Percentiles rank a stretch among this genome's conserved stretches.
These are phyloP conservation scores for Hafferia zeledoni DNA, from an alignment of 2,797 vertebrate genomes.

Conservation along the genomic window DNA sequence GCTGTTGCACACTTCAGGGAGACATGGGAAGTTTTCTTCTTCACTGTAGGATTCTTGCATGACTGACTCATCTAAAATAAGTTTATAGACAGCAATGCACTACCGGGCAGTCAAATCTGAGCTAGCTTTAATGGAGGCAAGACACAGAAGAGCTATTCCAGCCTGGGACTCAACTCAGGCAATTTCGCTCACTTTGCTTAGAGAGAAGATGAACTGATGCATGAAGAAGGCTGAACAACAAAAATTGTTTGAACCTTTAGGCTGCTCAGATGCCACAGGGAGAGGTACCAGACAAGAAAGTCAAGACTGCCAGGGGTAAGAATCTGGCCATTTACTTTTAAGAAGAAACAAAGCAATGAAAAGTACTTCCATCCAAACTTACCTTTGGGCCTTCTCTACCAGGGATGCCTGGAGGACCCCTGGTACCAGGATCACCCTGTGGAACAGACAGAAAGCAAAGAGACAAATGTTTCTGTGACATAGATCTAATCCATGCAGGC, in stretches of 20 bases:
- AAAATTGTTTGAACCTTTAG: neutral
- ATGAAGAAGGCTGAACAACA: neutral
- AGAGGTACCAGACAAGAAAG: neutral
- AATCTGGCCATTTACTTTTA: neutral
- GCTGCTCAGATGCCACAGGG: neutral
- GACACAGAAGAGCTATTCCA: neutral
- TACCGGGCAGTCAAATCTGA: neutral
- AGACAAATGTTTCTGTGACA: neutral
- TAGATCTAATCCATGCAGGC: neutral
- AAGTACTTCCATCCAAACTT: constrained; percentile 38
- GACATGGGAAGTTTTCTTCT: neutral
- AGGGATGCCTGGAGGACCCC: constrained; percentile 91
- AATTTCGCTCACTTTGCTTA: neutral
- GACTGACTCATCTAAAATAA: neutral
- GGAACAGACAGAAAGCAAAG: neutral
- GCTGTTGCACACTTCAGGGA: neutral
- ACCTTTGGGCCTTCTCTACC: constrained; percentile 98
- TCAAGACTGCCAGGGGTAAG: neutral
- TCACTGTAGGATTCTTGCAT: accelerated
- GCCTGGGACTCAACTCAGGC: neutral
- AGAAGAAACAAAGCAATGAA: neutral
- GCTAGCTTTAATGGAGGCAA: neutral
- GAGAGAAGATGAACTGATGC: neutral
- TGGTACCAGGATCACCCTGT: constrained; percentile 88
- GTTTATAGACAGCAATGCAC: neutral